Evolutionary conservation across 2,888 invertebrate species (phyloP).

Genomic region (Oxyscelio sp.): DNA sequence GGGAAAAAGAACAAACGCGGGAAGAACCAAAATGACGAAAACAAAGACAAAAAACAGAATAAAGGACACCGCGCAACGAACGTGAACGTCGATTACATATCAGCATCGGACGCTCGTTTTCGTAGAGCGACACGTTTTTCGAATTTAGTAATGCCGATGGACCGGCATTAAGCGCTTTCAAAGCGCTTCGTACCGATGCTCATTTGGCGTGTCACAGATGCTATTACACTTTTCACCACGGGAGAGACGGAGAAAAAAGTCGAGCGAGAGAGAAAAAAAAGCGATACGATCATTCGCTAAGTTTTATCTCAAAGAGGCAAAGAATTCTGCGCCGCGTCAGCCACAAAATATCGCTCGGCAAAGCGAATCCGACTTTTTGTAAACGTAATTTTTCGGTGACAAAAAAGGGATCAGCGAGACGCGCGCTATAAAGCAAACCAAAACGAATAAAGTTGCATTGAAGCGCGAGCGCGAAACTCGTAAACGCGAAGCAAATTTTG

Average conservation of each 20-base stretch:
- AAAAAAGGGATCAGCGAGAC: constrained; percentile 1
- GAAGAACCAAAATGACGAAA: background rate
- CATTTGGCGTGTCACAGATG: constrained; percentile 54
- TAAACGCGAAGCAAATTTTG: constrained; percentile 10
- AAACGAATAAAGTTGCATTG: constrained; percentile 14
- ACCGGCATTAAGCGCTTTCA: constrained; percentile 56
- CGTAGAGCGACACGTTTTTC: constrained; percentile 62
- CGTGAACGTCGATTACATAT: constrained; percentile 52
- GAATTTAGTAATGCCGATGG: constrained; percentile 51
- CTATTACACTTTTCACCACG: constrained; percentile 57
- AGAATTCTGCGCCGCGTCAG: constrained; percentile 36
- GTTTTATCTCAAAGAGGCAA: constrained; percentile 57
- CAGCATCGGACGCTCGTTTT: constrained; percentile 50
- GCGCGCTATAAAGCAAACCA: constrained; percentile 12
- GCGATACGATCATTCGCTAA: constrained; percentile 23
- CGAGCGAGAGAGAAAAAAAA: background rate
- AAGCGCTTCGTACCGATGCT: constrained; percentile 53
- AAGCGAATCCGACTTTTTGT: constrained; percentile 23
- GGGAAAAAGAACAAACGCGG: background rate
- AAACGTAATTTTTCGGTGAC: constrained; percentile 19
- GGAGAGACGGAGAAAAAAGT: constrained; percentile 4
- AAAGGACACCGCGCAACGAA: constrained; percentile 15
- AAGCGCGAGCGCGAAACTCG: background rate
- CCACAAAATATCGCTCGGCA: constrained; percentile 40
- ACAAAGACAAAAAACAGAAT: background rate